Conservation (phyloP, 1,140 invertebrate species). For the Brachionus manjavacas region DNA sequence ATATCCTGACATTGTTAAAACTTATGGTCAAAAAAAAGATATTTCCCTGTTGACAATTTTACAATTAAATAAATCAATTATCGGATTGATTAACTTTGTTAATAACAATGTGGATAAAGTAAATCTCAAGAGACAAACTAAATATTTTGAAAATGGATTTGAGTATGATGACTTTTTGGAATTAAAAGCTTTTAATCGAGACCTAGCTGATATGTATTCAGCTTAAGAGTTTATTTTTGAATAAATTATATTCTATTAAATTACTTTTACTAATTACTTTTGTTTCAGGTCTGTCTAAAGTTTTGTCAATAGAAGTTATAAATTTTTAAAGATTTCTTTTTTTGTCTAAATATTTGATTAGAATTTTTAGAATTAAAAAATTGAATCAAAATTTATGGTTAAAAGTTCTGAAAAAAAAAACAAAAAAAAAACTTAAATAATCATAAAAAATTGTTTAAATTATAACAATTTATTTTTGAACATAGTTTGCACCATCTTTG, state of each 20-base stretch:
- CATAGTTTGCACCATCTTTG: too few species aligned
- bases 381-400: too few species aligned
- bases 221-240: not conserved
- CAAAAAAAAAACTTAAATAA: too few species aligned
- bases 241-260: not conserved
- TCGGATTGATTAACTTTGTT: not conserved
- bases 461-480: too few species aligned
- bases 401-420: too few species aligned
- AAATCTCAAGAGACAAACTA: not conserved
- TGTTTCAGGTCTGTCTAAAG: too few species aligned
- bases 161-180: conserved; percentile 22
- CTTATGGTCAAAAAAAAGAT: not conserved
- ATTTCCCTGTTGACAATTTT: conserved; percentile 10
- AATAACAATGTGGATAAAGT: not conserved
- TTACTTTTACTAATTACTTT: not conserved
- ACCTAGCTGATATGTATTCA: conserved; percentile 6
- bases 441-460: too few species aligned
- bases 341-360: too few species aligned
- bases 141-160: conserved; percentile 32
- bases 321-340: too few species aligned
- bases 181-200: conserved; percentile 25
- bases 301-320: too few species aligned
- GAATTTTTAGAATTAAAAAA: too few species aligned
- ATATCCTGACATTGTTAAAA: not conserved
- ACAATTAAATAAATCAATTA: conserved; percentile 24